Base-by-base conservation (phyloP, 2,888 invertebrate genomes). In the Caenorhabditis doughertyi region DNA sequence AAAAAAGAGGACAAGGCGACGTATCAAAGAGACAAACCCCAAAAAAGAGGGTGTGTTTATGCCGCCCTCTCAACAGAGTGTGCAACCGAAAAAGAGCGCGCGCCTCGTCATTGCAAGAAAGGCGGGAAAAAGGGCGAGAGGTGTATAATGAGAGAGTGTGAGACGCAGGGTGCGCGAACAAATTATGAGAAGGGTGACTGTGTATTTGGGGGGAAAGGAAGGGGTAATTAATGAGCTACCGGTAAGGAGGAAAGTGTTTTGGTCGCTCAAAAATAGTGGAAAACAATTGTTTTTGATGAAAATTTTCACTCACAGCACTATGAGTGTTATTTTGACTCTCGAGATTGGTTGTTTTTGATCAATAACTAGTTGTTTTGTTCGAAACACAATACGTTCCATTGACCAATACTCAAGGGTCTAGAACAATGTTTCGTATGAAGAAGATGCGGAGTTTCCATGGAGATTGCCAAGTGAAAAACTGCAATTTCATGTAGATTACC, bases 31-130 rank as follows among this genome's bases (percentile, higher is more conserved):
- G 64, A 49, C 60, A 58, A 42, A 49, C 27, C 68, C n/a, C n/a
- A 53, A 49, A 42, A 35, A 62, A 21, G 65, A 27, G 62, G 35
- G 51, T 42, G 42, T 16, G 58, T 25, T 56, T 35, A 25, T 44
- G 58, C 13, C 44, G n/a, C 44, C 25, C 32, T 64, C n/a, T n/a
- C n/a, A n/a, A n/a, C n/a, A n/a, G n/a, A n/a, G 64, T 58, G 72
- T 73, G 73, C 73, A 73, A 73, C 67, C 35, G 64, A 60, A 80
- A 68, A 80, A 51, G 51, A 65, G 56, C 55, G 64, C 60, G 56
- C 53, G 60, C 53, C 39, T 39, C 39, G 68, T 62, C 58, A 67
- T 60, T 32, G 47, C 55, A 49, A 32, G 35, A 35, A 32, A 53
- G 51, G 44, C 60, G 67, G 60, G 55, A 49, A 74, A 32, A 44